A percentile compares a stretch with the other conserved stretches of the same genome.
phyloP scores from a whole-genome alignment of 2,888 invertebrate genomes.

The Cancer borealis region DNA sequence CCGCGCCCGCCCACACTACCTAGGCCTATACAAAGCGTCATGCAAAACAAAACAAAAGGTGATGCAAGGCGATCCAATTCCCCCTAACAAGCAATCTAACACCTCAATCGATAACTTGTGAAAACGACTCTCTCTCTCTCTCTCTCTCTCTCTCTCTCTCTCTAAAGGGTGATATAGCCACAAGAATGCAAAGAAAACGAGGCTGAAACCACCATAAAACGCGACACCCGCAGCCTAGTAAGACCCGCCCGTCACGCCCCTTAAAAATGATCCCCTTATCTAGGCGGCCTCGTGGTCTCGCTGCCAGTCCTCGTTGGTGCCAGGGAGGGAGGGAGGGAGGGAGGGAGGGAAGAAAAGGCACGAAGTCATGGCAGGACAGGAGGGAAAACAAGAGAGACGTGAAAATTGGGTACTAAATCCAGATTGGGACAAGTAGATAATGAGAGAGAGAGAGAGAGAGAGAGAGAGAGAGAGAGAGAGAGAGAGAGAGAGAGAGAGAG shows the following conservation, averaged over 20 bases:
- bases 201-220: neutral
- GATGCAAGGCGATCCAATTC: neutral
- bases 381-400: constrained; percentile 21
- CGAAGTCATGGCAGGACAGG: constrained; percentile 4
- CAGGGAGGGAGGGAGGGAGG: neutral
- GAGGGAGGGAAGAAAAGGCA: neutral
- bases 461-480: neutral
- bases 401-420: constrained; percentile 7
- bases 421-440: constrained; percentile 37
- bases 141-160: neutral
- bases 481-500: neutral
- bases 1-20: neutral
- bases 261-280: neutral
- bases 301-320: constrained; percentile 10
- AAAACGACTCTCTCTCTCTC: neutral
- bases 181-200: neutral
- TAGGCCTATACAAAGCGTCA: neutral
- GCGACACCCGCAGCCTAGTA: neutral
- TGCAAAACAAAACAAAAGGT: neutral
- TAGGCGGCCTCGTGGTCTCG: neutral
- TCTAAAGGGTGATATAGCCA: neutral
- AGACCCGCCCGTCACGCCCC: neutral
- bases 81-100: neutral
- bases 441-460: neutral
- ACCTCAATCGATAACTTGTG: too few relatives aligned